Conservation (phyloP, 2,888 invertebrate species). For the Lamellibrachia satsuma region DNA sequence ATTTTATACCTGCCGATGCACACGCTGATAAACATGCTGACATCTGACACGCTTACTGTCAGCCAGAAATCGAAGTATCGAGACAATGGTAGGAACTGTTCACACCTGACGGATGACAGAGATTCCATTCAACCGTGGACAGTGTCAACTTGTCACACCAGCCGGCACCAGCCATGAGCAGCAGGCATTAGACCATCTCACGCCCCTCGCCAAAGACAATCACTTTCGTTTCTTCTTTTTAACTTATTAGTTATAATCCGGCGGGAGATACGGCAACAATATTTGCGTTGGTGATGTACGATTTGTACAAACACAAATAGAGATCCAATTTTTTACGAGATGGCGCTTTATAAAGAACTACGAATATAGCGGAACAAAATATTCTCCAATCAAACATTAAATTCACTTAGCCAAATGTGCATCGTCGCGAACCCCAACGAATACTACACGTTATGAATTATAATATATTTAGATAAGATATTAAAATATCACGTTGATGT, state of each 20-base stretch:
- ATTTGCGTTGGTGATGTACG: too few species aligned
- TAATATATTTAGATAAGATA: too few species aligned
- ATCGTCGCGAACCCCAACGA: too few species aligned
- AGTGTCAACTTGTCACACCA: slow-evolving; percentile 5
- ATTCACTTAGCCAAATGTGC: too few species aligned
- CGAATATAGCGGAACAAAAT: too few species aligned
- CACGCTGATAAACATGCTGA: neutral
- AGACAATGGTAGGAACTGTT: neutral
- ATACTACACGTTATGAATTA: too few species aligned
- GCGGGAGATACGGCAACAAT: too few species aligned
- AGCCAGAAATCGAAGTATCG: neutral
- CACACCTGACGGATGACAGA: neutral
- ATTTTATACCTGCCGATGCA: neutral
- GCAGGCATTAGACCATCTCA: neutral
- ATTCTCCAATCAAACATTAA: too few species aligned
- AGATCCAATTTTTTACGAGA: too few species aligned
- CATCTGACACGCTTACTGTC: neutral
- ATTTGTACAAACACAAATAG: too few species aligned
- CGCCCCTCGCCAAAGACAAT: neutral
- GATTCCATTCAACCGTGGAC: neutral
- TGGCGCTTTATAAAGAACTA: too few species aligned
- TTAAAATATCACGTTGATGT: too few species aligned
- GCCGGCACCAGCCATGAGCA: neutral
- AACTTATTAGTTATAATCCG: neutral
- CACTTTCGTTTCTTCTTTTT: neutral